These are phyloP conservation scores for Lophius piscatorius DNA, from an alignment of 2,113 vertebrate genomes.

Conservation along the genomic window DNA sequence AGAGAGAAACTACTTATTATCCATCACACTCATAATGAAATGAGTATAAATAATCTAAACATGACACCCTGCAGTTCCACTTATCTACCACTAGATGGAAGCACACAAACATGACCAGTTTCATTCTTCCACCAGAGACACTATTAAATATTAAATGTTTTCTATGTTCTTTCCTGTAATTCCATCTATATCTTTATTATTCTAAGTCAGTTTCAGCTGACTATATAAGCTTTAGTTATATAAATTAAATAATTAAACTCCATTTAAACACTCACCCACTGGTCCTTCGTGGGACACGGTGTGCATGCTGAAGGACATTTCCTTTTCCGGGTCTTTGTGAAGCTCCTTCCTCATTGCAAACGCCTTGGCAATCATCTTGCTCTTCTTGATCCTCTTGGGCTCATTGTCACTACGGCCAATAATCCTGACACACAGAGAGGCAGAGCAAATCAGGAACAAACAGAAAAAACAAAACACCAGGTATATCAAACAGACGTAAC, in stretches of 20 bases:
- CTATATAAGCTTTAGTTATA: no score
- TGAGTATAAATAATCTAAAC: neutral
- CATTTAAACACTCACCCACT: conserved; percentile 83
- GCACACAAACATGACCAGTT: conserved; percentile 13
- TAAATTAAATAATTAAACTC: no score
- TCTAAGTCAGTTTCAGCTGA: no score
- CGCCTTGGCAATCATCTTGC: conserved; percentile 99
- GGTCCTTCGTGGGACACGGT: conserved; percentile 94
- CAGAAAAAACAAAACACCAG: conserved; percentile 1
- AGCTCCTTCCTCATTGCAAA: conserved; percentile 95
- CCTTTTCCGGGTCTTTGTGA: conserved; percentile 90
- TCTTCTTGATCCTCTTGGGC: conserved; percentile 97
- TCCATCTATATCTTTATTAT: no score
- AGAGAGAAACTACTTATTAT: no score
- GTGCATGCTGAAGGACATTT: conserved; percentile 97
- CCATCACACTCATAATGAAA: no score
- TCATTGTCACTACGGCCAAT: conserved; percentile 93
- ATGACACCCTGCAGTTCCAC: neutral
- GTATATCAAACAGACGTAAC: no score
- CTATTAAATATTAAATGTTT: no score
- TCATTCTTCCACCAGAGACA: no score
- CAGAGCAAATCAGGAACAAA: conserved; percentile 24
- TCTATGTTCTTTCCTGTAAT: no score
- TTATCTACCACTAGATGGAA: conserved; percentile 38
- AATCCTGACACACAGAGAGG: conserved; percentile 78